Evolutionary conservation across 2,888 invertebrate genomes (phyloP).

Genomic region (Ophioninae sp.): DNA sequence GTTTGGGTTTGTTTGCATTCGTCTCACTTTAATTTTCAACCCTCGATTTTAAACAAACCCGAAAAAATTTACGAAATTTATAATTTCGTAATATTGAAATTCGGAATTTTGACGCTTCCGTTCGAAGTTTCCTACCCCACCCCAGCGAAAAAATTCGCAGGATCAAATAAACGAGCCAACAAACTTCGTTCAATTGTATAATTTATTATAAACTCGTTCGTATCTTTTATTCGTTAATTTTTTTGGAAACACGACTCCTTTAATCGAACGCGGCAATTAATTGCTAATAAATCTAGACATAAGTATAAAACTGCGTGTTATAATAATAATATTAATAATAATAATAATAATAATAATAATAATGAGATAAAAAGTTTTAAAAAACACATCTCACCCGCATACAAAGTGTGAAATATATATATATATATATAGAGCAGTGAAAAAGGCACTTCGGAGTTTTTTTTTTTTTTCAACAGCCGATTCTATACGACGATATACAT

Average conservation of each 20-base stretch:
- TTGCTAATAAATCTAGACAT: slow-evolving; percentile 55
- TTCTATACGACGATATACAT: slow-evolving; percentile 49
- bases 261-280: slow-evolving; percentile 57
- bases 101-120: too few species aligned
- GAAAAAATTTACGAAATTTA: too few species aligned
- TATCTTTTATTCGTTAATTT: not conserved
- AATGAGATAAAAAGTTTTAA: slow-evolving; percentile 22
- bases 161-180: slow-evolving; percentile 23
- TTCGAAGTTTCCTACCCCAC: too few species aligned
- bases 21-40: too few species aligned
- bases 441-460: slow-evolving; percentile 58
- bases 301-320: slow-evolving; percentile 61
- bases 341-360: slow-evolving; percentile 4
- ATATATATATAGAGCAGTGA: slow-evolving; percentile 42
- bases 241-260: slow-evolving; percentile 41
- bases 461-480: slow-evolving; percentile 49
- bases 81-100: too few species aligned
- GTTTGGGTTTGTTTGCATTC: too few species aligned
- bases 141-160: too few species aligned
- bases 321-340: too few species aligned
- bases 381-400: slow-evolving; percentile 48
- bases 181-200: slow-evolving; percentile 55
- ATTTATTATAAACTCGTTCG: slow-evolving; percentile 59
- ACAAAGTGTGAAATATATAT: slow-evolving; percentile 25
- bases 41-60: too few species aligned